These are phyloP conservation scores for Acanthococcus lagerstroemiae DNA, from an alignment of 2,888 invertebrate genomes.

Conservation along the genomic window DNA sequence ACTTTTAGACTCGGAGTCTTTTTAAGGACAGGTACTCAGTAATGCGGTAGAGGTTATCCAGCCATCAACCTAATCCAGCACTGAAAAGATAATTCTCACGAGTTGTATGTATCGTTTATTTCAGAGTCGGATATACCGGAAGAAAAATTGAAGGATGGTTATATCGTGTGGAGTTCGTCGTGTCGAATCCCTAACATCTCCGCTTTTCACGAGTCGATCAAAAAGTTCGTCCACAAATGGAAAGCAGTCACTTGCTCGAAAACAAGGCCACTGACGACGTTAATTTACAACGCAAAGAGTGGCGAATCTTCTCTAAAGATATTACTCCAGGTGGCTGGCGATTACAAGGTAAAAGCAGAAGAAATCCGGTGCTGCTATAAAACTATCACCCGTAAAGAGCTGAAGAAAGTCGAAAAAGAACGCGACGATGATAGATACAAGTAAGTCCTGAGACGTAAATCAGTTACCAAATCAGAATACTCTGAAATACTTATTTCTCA, in stretches of 20 bases:
- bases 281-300: conserved; percentile 17
- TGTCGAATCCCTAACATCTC: conserved; percentile 55
- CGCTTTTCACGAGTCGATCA: conserved; percentile 46
- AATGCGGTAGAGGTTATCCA: too few relatives aligned
- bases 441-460: too few relatives aligned
- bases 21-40: too few relatives aligned
- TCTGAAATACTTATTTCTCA: too few relatives aligned
- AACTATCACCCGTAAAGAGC: conserved; percentile 38
- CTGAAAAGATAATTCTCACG: too few relatives aligned
- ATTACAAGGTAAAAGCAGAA: conserved; percentile 10
- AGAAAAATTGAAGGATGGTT: conserved; percentile 40
- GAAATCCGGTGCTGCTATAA: conserved; percentile 41
- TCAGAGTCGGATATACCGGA: conserved; percentile 8
- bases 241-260: conserved; percentile 42
- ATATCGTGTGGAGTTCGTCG: conserved; percentile 50
- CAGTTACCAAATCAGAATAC: too few relatives aligned
- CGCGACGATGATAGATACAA: conserved; percentile 35
- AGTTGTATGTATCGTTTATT: background rate
- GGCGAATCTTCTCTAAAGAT: conserved; percentile 26
- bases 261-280: conserved; percentile 34
- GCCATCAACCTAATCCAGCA: too few relatives aligned
- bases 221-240: conserved; percentile 46
- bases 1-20: too few relatives aligned
- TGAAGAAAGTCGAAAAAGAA: conserved; percentile 10
- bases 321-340: background rate